Base-by-base conservation (phyloP, 1,140 invertebrate species). In the Drosophila santomea region DNA sequence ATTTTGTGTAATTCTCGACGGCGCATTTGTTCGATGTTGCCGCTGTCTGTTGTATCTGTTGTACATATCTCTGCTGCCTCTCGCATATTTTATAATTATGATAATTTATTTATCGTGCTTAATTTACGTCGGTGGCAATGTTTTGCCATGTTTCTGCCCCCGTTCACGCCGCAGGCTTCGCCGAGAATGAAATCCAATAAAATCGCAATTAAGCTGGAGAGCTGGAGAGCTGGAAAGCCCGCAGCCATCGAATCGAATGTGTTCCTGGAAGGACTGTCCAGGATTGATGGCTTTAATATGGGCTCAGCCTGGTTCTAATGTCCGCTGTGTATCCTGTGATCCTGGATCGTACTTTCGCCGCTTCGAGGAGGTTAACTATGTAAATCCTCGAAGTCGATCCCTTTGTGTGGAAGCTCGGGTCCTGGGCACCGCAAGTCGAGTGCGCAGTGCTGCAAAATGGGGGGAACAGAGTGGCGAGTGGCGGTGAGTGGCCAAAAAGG, bases 41-140 rank as follows among this genome's bases (percentile, higher is more conserved):
- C 35, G 45, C 57, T 38, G 54, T 20, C n/a, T 43, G 10, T 12
- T 2, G 4, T 25, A 25, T 25, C 25, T 25, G 25, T 4, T 32
- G 20, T 20, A 17, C 17, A 17, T 17, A 32, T 32, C 32, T 8
- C 8, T 10, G 20, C 48, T 15, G 32, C 61, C 38, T 4, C 38
- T 54, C 56, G 28, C 58, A 80, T 61, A 75, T 56, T 76, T 61
- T 52, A 86, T 86, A 86, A 85, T 85, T 85, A 85, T 86, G 82
- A 75, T 78, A 80, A 85, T 85, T 85, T 85, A 80, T 85, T 78
- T 84, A 84, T 85, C 74, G 74, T 60, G 64, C 72, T 84, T 72
- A 79, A 83, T 85, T 84, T 81, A 85, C 85, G 81, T 57, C 60
- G 51, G 48, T 67, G 52, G 68, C 61, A 61, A 78, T 83, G 80